Base-by-base conservation (phyloP, 1,140 invertebrate genomes). In the honey bee (Apis mellifera) region DNA sequence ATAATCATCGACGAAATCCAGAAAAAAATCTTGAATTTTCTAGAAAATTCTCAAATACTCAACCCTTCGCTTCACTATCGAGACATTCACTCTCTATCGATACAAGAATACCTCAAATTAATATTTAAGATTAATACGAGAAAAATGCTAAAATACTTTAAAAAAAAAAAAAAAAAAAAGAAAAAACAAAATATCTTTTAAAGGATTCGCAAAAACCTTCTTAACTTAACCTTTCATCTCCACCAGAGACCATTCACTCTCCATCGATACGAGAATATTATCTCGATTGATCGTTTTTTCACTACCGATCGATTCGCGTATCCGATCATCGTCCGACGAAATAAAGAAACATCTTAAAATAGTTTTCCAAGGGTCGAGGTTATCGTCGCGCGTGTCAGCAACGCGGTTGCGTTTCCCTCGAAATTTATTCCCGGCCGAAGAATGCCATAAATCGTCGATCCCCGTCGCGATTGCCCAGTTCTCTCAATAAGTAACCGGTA, bases 401-500 rank as follows among this genome's bases (percentile, higher is more conserved):
- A 54, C 54, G 54, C n/a, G 21, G 54, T 59, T 42, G 59, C 50
- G 55, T n/a, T 54, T 42, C 62, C 12, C 23, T 66, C 23, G 26
- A 42, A 81, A 76, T 81, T 76, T 68, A 81, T 81, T 17, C 62
- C 42, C 79, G 72, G 23, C 19, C 64, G 73, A 69, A 66, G 79
- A 82, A 82, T 82, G 79, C 79, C 52, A 68, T 82, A 82, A 82
- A 82, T 82, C 64, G 23, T 4, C 21, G 1, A 13, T 5, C 12
- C 77, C 23, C 62, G 57, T 78, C 70, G 55, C 59, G 57, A 80
- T 74, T 84, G 82, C 62, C 77, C 69, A 80, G 79, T 76, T 73
- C 78, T 84, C 77, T 79, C 82, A 69, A 85, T 82, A 85, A 83
- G 81, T 78, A 83, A 83, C 77, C 23, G 82, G 76, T 50, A 83